Evolutionary conservation across 2,113 vertebrate genomes (phyloP), one percentile per base, ranked within the genome.

Genomic region (Limanda limanda): DNA sequence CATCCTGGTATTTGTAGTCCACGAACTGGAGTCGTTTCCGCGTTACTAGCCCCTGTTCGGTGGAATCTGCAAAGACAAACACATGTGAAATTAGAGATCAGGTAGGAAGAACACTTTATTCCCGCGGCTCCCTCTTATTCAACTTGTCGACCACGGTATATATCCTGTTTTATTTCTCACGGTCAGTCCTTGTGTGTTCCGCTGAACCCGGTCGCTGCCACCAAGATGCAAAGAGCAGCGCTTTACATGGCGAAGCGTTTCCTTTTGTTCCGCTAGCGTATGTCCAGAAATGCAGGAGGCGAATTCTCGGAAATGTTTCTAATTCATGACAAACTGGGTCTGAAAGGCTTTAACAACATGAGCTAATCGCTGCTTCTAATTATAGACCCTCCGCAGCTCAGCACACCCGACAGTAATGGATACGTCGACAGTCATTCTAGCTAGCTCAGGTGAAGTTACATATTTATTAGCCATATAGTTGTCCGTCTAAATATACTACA

Each of bases 71-170:
- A 91, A 89, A 92, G 88, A 91, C 86, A 85, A 90, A 91, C 91
- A 94, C 86, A 94, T 89, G 92, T 95, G 92, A 93, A 94, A 89
- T 88, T 89, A 93, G 87, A 91, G 85, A 90, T 79, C 94, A 94
- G 94, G 94, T 95, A 95, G 83, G 88, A 13, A 45, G 61, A 82
- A 79, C 68, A 68, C 40, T 7, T 68, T 25, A 25, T 84, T 73
- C 21, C 51, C 42, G 9, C 42, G 13, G n/a, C 13, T 83, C n/a
- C 58, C 0, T 20, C 42, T 24, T 63, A 15, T 37, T 23, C 17
- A 75, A 15, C 23, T 7, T n/a, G 5, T 63, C 40, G 47, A 54
- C 23, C 17, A 40, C 48, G 56, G 51, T 40, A 1, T 47, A 48
- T 31, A 37, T 56, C 14, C 51, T 0, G 17, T 17, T 20, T 45